Evolutionary conservation across 2,113 vertebrate genomes (phyloP).

Genomic region (Enhydra lutris): DNA sequence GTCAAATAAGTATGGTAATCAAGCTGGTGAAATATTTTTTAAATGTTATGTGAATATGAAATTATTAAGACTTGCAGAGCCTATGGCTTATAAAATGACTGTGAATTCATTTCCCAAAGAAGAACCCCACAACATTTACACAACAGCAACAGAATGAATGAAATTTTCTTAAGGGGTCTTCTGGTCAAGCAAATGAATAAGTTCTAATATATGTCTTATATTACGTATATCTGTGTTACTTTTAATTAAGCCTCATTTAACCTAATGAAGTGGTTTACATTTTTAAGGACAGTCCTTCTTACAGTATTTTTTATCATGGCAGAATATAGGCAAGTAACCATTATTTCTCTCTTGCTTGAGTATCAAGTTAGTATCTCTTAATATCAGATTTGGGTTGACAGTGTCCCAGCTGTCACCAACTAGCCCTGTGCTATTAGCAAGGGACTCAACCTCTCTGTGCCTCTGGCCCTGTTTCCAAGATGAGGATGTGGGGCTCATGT

Average conservation of each 20-base stretch:
- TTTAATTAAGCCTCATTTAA: slow-evolving; percentile 10
- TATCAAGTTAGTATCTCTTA: not conserved
- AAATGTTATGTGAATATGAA: not conserved
- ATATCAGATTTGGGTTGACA: not conserved
- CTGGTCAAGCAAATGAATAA: not conserved
- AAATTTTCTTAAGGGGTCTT: not conserved
- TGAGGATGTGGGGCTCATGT: not conserved
- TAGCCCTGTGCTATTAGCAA: not conserved
- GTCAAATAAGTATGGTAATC: not conserved
- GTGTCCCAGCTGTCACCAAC: not conserved
- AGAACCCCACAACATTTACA: not conserved
- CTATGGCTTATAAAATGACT: not conserved
- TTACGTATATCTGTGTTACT: not conserved
- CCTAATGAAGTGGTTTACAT: not conserved
- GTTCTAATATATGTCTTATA: not conserved
- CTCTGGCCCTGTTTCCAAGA: not conserved
- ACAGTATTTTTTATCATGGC: not conserved
- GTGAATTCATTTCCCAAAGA: not conserved
- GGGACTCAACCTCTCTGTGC: not conserved
- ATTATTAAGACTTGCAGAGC: not conserved
- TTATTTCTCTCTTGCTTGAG: not conserved
- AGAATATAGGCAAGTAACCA: not conserved
- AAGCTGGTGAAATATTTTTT: slow-evolving; percentile 5
- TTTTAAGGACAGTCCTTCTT: slow-evolving; percentile 12
- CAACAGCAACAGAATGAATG: not conserved